phyloP scores from a whole-genome alignment of 2,888 invertebrate genomes.

The Anarsia innoxiella region DNA sequence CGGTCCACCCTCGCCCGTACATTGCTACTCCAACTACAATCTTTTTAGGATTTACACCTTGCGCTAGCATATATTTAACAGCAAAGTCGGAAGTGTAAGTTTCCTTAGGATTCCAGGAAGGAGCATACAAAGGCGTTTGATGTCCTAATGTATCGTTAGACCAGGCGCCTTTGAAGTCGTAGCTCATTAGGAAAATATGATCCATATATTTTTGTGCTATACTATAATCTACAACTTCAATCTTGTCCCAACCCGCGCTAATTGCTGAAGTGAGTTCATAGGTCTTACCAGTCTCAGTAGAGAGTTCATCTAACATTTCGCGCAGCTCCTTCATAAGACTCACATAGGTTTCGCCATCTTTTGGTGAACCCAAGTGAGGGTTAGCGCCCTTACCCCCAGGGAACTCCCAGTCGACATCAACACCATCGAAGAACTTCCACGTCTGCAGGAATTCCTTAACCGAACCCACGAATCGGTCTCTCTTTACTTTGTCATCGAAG shows the following conservation, averaged over 20 bases:
- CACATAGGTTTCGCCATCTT: constrained; percentile 59
- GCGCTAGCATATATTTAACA: constrained; percentile 56
- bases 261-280: constrained; percentile 69
- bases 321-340: constrained; percentile 60
- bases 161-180: constrained; percentile 70
- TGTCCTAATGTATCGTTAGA: constrained; percentile 65
- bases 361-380: constrained; percentile 57
- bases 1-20: constrained; percentile 70
- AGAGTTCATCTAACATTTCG: constrained; percentile 57
- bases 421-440: constrained; percentile 70
- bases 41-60: constrained; percentile 63
- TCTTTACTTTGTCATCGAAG: constrained; percentile 55
- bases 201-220: constrained; percentile 67
- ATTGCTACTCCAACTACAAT: constrained; percentile 65
- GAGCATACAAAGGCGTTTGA: constrained; percentile 59
- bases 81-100: constrained; percentile 70
- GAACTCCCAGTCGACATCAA: constrained; percentile 71
- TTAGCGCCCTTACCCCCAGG: constrained; percentile 71
- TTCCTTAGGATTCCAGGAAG: constrained; percentile 59
- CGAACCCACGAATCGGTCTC: constrained; percentile 58
- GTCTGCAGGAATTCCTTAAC: constrained; percentile 65
- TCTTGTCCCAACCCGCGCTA: constrained; percentile 69
- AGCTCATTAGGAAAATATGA: constrained; percentile 68
- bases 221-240: constrained; percentile 64
- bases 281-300: constrained; percentile 55